Evolutionary conservation across 2,113 vertebrate species (phyloP), one percentile per base, ranked within the genome.

Genomic region (Pelecanoides urinatrix): DNA sequence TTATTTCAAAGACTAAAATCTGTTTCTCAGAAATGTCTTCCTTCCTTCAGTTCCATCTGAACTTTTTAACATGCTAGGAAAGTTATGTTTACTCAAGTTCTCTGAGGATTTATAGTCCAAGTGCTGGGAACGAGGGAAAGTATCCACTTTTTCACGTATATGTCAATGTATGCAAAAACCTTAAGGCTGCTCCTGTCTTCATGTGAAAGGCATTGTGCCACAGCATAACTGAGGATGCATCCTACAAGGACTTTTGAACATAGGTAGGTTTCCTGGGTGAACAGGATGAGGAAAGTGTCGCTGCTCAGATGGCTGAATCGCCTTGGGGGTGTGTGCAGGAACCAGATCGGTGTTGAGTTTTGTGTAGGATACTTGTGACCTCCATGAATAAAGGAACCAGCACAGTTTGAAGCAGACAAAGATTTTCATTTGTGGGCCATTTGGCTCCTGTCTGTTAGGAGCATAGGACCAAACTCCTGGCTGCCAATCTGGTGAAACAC

Each of bases 1-100:
- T 94, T 97, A 95, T 96, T 97, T 97, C 58, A 85, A 96, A 95
- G 85, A 93, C 94, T 80, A 85, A 95, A 92, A 81, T 95, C 92
- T 95, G 72, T 85, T 86, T 91, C 77, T 95, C 63, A 91, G 85
- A 95, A 94, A 94, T 50, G 73, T 77, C 78, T 97, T 92, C 58
- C 62, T 96, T 94, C 56, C 27, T n/a, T n/a, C n/a, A n/a, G n/a
- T n/a, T n/a, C n/a, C n/a, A n/a, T 63, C 75, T 92, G 73, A 94
- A 93, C 62, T 92, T 88, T 88, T 91, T 86, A 74, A 77, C 65
- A 26, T 63, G 44, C 38, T 53, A 61, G 88, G 70, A 78, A 94
- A 74, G 73, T 56, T 88, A 17, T 63, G 70, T 90, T 91, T 86
- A 81, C 87, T 44, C 30, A 58, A 67, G 68, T 71, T 91, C 29